Conservation (phyloP, 1,140 invertebrate genomes). For the Aplysia californica region DNA sequence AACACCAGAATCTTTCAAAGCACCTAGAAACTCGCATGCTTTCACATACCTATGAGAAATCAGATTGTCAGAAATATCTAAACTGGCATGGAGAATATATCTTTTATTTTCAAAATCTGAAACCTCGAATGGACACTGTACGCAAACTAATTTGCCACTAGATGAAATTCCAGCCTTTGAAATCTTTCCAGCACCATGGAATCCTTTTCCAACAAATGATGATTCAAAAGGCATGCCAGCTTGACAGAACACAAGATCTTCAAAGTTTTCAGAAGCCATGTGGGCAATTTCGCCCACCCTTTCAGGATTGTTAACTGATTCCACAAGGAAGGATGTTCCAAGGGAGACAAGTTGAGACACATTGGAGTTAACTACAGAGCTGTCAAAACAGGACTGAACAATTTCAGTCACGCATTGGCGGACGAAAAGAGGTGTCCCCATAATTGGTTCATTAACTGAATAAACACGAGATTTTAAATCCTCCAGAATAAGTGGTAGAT, state of each 20-base stretch:
- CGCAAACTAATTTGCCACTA: not conserved
- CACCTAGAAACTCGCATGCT: not conserved
- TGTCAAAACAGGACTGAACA: too few relatives aligned
- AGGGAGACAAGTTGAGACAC: too few relatives aligned
- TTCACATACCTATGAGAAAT: not conserved
- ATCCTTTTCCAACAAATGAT: too few relatives aligned
- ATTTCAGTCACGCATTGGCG: too few relatives aligned
- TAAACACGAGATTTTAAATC: not conserved
- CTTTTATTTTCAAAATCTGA: not conserved
- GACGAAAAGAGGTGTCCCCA: not conserved
- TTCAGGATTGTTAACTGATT: too few relatives aligned
- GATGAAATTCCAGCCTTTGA: not conserved
- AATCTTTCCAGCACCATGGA: too few relatives aligned
- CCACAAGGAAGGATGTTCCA: too few relatives aligned
- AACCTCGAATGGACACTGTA: slow-evolving; percentile 14
- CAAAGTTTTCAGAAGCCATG: too few relatives aligned
- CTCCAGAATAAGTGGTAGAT: not conserved
- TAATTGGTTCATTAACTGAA: not conserved
- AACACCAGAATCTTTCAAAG: not conserved
- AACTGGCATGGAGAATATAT: not conserved
- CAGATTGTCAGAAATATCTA: not conserved
- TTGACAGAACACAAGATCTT: too few relatives aligned
- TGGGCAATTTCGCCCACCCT: too few relatives aligned
- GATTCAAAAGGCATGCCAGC: too few relatives aligned
- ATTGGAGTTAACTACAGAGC: too few relatives aligned